Evolutionary conservation across 2,797 vertebrate genomes (phyloP), one percentile per base, ranked within the genome.

Genomic region (Microctenopoma stevenorrisi): DNA sequence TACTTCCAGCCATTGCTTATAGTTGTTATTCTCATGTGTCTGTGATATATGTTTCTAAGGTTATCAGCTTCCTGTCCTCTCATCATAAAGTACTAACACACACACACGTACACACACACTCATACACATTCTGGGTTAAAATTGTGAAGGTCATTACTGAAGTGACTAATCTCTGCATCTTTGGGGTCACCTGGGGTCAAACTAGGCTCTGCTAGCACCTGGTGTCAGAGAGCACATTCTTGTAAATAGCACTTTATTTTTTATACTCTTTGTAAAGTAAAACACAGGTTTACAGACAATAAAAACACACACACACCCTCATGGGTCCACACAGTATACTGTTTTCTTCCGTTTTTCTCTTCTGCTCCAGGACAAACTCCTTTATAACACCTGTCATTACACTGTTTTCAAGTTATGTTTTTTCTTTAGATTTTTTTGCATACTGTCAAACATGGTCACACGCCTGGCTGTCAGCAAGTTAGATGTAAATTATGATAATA

Each of bases 401-500:
- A 48, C 48, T 35, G 38, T 72, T 75, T 59, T 47, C 42, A 18
- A 13, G 46, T 52, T 57, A 47, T 44, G 30, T 6, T 14, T 65
- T 22, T 59, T 43, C 35, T 49, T 44, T 69, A 46, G 9, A 43
- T 30, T 71, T 70, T 40, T 63, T 51, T 37, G 3, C 55, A 60
- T 38, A 49, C 9, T 66, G 42, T 72, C 55, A 69, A 46, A 58
- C 52, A 54, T n/a, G 4, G 15, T 68, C 59, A 76, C 74, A 77
- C 79, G 91, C 84, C 88, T 88, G 90, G 86, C 67, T 88, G 79
- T 88, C 86, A 84, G 55, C 58, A 16, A 33, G 43, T 46, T 46
- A 13, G 5, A 4, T 72, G 38, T 87, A 63, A 93, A 68, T 83
- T 86, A 88, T 78, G 76, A 76, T 71, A 15, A 3, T 9, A 57